Base-by-base conservation (phyloP, 2,113 vertebrate genomes). In the Riparia riparia region DNA sequence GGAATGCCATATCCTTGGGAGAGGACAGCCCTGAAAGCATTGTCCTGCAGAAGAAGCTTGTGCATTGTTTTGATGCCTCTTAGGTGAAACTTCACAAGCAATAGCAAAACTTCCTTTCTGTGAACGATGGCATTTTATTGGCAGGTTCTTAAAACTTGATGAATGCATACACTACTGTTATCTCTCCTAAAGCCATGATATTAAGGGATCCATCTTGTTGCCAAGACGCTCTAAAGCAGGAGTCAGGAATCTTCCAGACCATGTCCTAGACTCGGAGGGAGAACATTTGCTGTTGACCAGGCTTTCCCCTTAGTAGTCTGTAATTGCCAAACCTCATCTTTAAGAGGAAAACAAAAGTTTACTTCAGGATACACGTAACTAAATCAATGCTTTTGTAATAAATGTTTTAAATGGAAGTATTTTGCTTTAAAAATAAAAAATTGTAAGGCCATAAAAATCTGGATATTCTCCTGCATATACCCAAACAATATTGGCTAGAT, bases 1-100 rank as follows among this genome's bases (percentile, higher is more conserved):
- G 37, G 32, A 44, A 18, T 31, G 14, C 21, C 17, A 8, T 3
- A 1, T 7, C 8, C 8, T 0, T 54, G 16, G 14, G 47, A 53
- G 29, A 49, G 42, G 37, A 24, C 20, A 31, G 42, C 15, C 21
- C 39, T 66, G 45, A 42, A 68, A 68, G 32, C 15, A 3, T 54
- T 68, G 12, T 64, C 49, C 10, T 31, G 41, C 45, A 49, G 10
- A 64, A 68, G 26, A 20, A 88, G 42, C 25, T 70, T 49, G 37
- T 32, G 17, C 7, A 18, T 88, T 78, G 0, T 63, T 82, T 82
- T 82, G 65, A 22, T 54, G 45, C n/a, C 28, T 53, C 37, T 31
- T 37, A 4, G 39, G 17, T 74, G 56, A 45, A 82, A 41, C 28
- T 44, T 53, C 1, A 28, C 26, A 44, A 76, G 39, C 11, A 41